Base-by-base conservation (phyloP, 2,113 vertebrate species). In the Ammodytes dubius region DNA sequence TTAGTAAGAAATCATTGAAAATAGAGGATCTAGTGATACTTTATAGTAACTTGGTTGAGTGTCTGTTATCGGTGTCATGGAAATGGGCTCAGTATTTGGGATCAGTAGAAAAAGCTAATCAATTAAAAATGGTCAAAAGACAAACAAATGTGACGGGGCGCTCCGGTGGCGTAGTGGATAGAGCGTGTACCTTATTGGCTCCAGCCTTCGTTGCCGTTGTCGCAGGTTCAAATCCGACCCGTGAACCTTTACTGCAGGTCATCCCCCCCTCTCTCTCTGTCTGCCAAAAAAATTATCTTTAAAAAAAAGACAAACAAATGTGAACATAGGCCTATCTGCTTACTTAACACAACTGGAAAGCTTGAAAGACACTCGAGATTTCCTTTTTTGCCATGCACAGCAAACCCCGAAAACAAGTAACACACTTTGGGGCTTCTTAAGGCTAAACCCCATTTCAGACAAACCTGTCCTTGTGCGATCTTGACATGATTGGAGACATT, bases 371-470 rank as follows among this genome's bases (percentile, higher is more conserved):
- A 45, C 2, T 60, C 54, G 15, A 83, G 75, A 49, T n/a, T n/a
- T n/a, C n/a, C n/a, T n/a, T 73, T 59, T 84, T 81, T 45, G 70
- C 76, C 45, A 53, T 46, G 35, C n/a, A 77, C 64, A 76, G 74
- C 42, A 87, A 74, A 67, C 70, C 52, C 15, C 27, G 27, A 1
- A 6, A 52, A 61, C 19, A 66, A 73, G 47, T 35, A 37, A 1
- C 4, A 5, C 52, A 72, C 53, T 81, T 85, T 27, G 1, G 61
- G 13, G 74, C 43, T 54, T 47, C 74, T 72, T 8, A 35, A 69
- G 46, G 70, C 63, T 53, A 64, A 50, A 70, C 45, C 57, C 49
- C 69, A n/a, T 76, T 73, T 57, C 72, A 77, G 67, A 68, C 43
- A 42, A 43, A n/a, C 12, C 57, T 0, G 1, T 9, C 56, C 27